Evolutionary conservation across 2,113 vertebrate genomes (phyloP), one percentile per base, ranked within the genome.

Genomic region (Mesoclemmys tuberculata): DNA sequence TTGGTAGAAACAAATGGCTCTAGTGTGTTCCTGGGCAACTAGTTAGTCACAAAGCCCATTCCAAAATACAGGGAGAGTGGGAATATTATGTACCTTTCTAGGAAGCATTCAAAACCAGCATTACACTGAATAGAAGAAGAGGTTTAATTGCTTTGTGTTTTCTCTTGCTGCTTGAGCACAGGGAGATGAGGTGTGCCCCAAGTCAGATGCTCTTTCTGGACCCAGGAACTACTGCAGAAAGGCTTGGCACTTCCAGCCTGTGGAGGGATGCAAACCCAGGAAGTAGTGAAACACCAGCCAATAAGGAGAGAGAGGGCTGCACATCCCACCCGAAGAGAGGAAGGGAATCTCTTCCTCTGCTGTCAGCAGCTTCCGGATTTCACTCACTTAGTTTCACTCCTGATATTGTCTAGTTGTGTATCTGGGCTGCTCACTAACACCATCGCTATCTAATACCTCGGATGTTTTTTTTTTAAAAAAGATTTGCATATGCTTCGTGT

Each of bases 111-210:
- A 86, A 18, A 58, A 29, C 46, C 68, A 74, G 64, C 4, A 16
- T 79, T 85, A 68, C 41, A n/a, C 48, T 64, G 68, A 87, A 86
- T 81, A 92, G 88, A 94, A 93, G 91, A 93, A 91, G 89, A 90
- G 78, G 3, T 11, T 29, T 38, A 12, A 79, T 85, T 68, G 46
- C 46, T 68, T 83, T 75, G 27, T 44, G 12, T 29, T 68, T 89
- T 86, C 41, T 8, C 85, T 78, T 27, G 46, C 12, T 51, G 2
- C 82, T 87, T 79, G 58, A 71, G 27, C 82, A 84, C n/a, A 44
- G 22, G 81, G 7, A 27, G 12, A 21, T 87, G 68, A 14, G 84
- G 9, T 75, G 74, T 24, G 12, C 75, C 11, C 54, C 2, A 87
- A 75, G 10, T 21, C 68, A 44, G 19, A 8, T 61, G 87, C 11